Evolutionary conservation across 2,113 vertebrate species (phyloP), one percentile per base, ranked within the genome.

Genomic region (Nannobrachium achirus): DNA sequence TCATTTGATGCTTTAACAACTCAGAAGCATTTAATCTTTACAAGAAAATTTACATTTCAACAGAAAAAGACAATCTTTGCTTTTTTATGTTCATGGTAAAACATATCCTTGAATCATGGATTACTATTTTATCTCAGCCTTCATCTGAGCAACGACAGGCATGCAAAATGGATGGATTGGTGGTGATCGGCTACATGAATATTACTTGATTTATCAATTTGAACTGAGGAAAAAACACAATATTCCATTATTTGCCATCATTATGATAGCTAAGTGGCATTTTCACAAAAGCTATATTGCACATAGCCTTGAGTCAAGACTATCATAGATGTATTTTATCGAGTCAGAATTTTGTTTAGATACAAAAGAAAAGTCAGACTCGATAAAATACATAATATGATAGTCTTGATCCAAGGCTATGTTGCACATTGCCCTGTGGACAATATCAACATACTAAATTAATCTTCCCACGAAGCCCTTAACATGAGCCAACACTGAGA

Each of bases 371-470:
- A 33, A 4, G 25, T 33, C 25, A 33, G 25, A 5, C 25, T 33
- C 25, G 25, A 33, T 33, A 33, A 33, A 33, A 33, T 33, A 33
- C 25, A 33, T 33, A 25, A 4, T 25, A 33, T 33, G 25, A 33
- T 33, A 33, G 25, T 33, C 3, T 33, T 33, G 1, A 33, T 33
- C 25, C 25, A 33, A 33, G 25, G 25, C 25, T 33, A 33, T 4
- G 40, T 64, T 55, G 65, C 25, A 53, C 50, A 67, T 75, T 73
- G 77, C 66, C 74, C 19, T 42, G 39, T n/a, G 42, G 7, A 62
- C 78, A 58, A 67, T 61, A 63, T 80, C 59, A 70, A 62, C 79
- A 67, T 11, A 58, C 44, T 48, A 68, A 60, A n/a, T n/a, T 19
- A 57, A 76, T 55, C 69, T 46, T 19, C 65, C 57, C 63, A 63